These are phyloP conservation scores for Gallirallus australis DNA, from an alignment of 2,797 vertebrate genomes.

Conservation along the genomic window DNA sequence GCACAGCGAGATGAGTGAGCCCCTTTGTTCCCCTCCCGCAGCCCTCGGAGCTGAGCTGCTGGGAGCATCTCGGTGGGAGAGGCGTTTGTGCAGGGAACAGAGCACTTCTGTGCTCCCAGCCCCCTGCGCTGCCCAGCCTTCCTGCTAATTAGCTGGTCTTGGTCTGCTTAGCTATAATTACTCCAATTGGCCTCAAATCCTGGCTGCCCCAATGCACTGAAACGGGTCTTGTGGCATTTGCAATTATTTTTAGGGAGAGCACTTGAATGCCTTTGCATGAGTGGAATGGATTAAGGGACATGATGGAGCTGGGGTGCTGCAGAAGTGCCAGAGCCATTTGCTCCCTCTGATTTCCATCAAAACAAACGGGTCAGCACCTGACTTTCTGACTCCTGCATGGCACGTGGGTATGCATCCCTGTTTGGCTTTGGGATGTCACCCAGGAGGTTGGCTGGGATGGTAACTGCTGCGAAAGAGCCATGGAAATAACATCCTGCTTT, in stretches of 20 bases:
- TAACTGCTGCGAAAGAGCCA: neutral
- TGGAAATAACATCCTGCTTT: neutral
- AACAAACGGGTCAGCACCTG: neutral
- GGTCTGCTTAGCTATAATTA: neutral
- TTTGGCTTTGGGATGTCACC: neutral
- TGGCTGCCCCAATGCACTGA: neutral
- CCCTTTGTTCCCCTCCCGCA: neutral
- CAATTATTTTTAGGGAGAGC: neutral
- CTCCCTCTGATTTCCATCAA: neutral
- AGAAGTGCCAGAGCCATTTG: neutral
- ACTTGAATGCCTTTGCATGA: slow-evolving; percentile 32
- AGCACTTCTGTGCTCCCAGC: slow-evolving; percentile 31
- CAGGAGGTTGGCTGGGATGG: neutral
- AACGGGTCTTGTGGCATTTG: neutral
- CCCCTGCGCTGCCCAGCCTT: neutral
- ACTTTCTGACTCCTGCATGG: neutral
- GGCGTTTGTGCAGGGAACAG: slow-evolving; percentile 1
- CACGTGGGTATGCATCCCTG: neutral
- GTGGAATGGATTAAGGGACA: neutral
- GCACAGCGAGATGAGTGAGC: neutral
- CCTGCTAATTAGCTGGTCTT: slow-evolving; percentile 27
- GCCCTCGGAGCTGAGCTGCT: neutral
- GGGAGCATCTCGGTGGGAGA: slow-evolving; percentile 8
- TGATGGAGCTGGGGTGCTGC: neutral
- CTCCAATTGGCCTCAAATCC: slow-evolving; percentile 15